Evolutionary conservation across 2,888 invertebrate species (phyloP), one percentile per base, ranked within the genome.

Genomic region (Gonocerus acuteangulatus): DNA sequence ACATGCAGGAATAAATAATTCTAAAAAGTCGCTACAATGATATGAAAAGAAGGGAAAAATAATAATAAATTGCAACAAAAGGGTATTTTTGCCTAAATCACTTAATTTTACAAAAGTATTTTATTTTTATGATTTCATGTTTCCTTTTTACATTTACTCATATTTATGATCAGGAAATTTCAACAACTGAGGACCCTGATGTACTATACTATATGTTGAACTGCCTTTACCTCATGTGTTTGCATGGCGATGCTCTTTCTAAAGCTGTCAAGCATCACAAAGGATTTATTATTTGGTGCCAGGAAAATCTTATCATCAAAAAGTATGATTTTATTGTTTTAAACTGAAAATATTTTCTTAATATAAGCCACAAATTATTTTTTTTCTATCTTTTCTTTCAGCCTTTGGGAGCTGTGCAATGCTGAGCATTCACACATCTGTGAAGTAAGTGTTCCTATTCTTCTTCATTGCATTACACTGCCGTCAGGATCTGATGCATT

Each of bases 401-500:
- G 95, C 71, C 77, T 96, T 51, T 97, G 96, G 96, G 87, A 87
- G 71, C 80, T 94, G 58, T 85, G 95, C 73, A 90, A 90, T 73
- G 89, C 94, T 0, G 89, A 90, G 66, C 87, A 92, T 74, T 95
- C 95, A 0, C 94, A 96, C 76, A 90, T 97, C 68, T 89, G 95
- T 68, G 89, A 93, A 72, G 87, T 92, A 66, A 85, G 87, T 27
- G 95, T 95, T 23, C 95, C 96, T 0, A 80, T 99, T 59, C 78
- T 99, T 66, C 79, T 99, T 62, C 96, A 99, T 76, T 95, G 95
- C 72, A 87, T 97, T 64, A 94, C 95, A 0, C 78, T 99, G 65
- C 89, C 95, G 0, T 85, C 89, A 61, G 99, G 99, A 1, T 88
- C 91, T 0, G 95, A 96, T 73, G 89, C 95, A 48, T 92, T 99